These are phyloP conservation scores for Zaprionus kolodkinae DNA, from an alignment of 1,140 invertebrate species.

Conservation along the genomic window DNA sequence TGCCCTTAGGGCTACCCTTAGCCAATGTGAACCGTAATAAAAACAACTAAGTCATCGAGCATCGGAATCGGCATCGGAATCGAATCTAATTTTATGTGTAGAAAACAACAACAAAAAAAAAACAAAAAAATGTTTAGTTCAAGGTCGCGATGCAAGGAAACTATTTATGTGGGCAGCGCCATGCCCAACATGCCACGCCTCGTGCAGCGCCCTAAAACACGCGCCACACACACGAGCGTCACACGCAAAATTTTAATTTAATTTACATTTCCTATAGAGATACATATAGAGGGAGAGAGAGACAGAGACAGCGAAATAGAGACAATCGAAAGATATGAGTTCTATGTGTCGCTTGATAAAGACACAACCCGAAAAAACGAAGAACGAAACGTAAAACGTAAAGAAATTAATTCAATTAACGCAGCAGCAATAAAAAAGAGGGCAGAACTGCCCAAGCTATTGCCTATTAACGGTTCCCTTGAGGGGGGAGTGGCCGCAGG, in stretches of 20 bases:
- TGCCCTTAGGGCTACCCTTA: neutral
- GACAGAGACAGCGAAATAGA: conserved; percentile 39
- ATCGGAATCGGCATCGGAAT: neutral
- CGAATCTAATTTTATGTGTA: conserved; percentile 61
- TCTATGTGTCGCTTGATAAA: conserved; percentile 64
- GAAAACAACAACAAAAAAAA: neutral
- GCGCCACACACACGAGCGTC: conserved; percentile 53
- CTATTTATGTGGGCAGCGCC: conserved; percentile 52
- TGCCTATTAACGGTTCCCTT: conserved; percentile 48
- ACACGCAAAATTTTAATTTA: conserved; percentile 79
- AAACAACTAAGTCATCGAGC: neutral
- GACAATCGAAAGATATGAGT: conserved; percentile 49
- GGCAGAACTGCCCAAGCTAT: conserved; percentile 40
- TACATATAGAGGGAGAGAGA: neutral
- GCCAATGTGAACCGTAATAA: neutral
- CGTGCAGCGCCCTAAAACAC: conserved; percentile 34
- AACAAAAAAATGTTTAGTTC: conserved; percentile 65
- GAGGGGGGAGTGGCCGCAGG: neutral
- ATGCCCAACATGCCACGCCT: neutral
- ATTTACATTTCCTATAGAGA: conserved; percentile 61
- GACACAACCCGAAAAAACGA: conserved; percentile 27
- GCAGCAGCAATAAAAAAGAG: conserved; percentile 60
- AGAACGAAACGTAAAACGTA: neutral
- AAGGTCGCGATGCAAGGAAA: conserved; percentile 57
- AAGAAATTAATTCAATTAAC: conserved; percentile 77